These are phyloP conservation scores for Myodes glareolus DNA, from an alignment of 2,113 vertebrate species.

Conservation along the genomic window DNA sequence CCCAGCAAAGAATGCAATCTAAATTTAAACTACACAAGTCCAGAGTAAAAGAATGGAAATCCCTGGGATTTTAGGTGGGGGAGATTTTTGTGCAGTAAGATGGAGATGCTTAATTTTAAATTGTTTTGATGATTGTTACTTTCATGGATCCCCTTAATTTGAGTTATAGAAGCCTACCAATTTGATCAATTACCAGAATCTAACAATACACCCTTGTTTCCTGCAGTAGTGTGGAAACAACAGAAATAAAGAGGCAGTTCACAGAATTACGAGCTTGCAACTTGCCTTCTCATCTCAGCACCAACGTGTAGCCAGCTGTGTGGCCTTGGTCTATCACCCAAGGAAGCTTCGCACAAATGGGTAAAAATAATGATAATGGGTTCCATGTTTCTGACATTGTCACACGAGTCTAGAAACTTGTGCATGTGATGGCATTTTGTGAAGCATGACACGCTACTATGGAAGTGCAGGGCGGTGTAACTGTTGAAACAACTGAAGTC, in stretches of 20 bases:
- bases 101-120: conserved; percentile 73
- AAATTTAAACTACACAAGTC: conserved; percentile 7
- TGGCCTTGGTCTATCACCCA: conserved; percentile 60
- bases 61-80: not conserved
- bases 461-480: not conserved
- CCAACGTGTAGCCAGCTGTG: conserved; percentile 58
- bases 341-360: conserved; percentile 41
- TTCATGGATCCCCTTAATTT: conserved; percentile 71
- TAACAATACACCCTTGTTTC: conserved; percentile 74
- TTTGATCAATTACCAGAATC: conserved; percentile 79
- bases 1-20: conserved; percentile 10
- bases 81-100: conserved; percentile 22
- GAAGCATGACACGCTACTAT: not conserved
- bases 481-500: not conserved
- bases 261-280: conserved; percentile 65
- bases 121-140: conserved; percentile 72
- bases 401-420: not conserved
- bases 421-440: not conserved
- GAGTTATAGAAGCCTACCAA: conserved; percentile 76
- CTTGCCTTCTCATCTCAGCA: conserved; percentile 51
- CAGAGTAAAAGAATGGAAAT: conserved; percentile 52
- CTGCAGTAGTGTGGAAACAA: conserved; percentile 67
- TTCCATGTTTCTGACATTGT: not conserved
- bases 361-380: conserved; percentile 29
- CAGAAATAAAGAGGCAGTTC: conserved; percentile 70